Base-by-base conservation (phyloP, 2,113 vertebrate genomes). In the Rhinoptilus africanus region DNA sequence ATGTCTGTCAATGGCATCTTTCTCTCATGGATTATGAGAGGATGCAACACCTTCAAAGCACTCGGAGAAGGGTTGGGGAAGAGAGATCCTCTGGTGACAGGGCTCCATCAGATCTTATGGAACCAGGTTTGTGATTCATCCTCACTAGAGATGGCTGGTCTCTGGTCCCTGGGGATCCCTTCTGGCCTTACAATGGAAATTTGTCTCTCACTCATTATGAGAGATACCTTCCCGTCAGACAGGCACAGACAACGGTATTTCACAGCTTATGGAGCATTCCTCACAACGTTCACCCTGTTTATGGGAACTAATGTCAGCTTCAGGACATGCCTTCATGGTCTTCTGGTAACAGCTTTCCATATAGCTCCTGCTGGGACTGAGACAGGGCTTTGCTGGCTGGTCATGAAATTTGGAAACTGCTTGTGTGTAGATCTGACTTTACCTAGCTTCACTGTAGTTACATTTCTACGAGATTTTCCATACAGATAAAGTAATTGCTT, bases 401-500 rank as follows among this genome's bases (percentile, higher is more conserved):
- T 69, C 57, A 68, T 27, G 48, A 84, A 87, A 27, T 80, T 32
- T 92, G 54, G 73, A 85, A 95, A 92, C 63, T 66, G 54, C 47
- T 48, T 90, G 47, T 77, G 28, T 24, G 39, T 48, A 81, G 75
- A 76, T 68, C 20, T 95, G 84, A 81, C 77, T 74, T 76, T 27
- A 79, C 32, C 35, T 90, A 88, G 68, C 54, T 85, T 84, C 63
- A 50, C 23, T 73, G 51, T 19, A 77, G 84, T 83, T 80, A 83
- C 89, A 57, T 57, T 80, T 64, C 63, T 4, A 72, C 1, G 28
- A 94, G 73, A 96, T 95, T 95, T 94, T 79, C 76, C 64, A 41
- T 45, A 69, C 17, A 87, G 91, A 96, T 75, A 93, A 95, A 68
- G 51, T 62, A 85, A 91, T 87, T 69, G 66, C 90, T 86, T 91